A percentile compares a stretch with the other conserved stretches of the same genome.
Conservation (phyloP, 2,113 vertebrate genomes). For the Semnornis frantzii region DNA sequence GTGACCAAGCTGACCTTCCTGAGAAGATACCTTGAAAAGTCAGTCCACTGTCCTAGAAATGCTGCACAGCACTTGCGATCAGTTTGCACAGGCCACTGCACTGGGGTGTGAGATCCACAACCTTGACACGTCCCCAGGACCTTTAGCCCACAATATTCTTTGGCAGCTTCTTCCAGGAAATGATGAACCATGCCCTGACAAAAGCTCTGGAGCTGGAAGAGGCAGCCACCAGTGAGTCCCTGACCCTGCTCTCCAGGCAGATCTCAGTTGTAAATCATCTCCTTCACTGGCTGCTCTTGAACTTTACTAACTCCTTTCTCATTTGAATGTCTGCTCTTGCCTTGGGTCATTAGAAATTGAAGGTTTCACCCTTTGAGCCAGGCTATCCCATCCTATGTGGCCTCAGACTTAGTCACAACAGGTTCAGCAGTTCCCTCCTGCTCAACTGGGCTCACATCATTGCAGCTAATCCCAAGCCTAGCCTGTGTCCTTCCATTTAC, state of each 20-base stretch:
- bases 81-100: neutral
- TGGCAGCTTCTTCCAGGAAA: neutral
- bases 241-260: neutral
- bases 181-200: neutral
- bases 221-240: rapidly evolving
- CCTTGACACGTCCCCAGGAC: rapidly evolving
- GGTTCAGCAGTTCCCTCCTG: neutral
- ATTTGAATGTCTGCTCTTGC: neutral
- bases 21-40: neutral
- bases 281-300: neutral
- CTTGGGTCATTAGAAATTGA: neutral
- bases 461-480: rapidly evolving
- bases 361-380: neutral
- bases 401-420: rapidly evolving
- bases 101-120: neutral
- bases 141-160: neutral
- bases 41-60: neutral
- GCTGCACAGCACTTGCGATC: neutral
- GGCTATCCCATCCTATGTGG: neutral
- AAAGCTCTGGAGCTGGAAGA: neutral
- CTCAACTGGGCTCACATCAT: neutral
- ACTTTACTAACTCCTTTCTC: neutral
- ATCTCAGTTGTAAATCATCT: neutral
- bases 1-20: neutral
- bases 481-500: neutral